Conservation (phyloP, 2,888 invertebrate genomes). For the Drosophila anceps region DNA sequence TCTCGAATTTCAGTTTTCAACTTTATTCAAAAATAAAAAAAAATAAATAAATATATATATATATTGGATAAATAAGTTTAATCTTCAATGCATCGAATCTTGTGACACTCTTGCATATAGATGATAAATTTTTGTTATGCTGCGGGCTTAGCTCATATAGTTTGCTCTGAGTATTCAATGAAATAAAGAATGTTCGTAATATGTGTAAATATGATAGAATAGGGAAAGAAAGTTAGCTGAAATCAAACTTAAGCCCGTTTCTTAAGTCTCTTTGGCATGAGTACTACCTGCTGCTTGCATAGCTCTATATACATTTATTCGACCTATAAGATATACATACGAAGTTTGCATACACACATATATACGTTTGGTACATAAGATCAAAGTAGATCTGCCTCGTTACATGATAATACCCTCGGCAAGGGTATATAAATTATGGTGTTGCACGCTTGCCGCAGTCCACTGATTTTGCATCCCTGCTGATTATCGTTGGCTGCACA, state of each 20-base stretch:
- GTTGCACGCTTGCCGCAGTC: not conserved
- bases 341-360: not conserved
- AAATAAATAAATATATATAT: not conserved
- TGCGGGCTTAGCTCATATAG: no score
- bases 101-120: not conserved
- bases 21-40: not conserved
- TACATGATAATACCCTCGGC: not conserved
- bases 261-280: no score
- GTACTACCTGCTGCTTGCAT: not conserved
- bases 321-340: not conserved
- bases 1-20: slow-evolving; percentile 14
- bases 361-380: not conserved
- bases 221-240: no score
- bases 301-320: not conserved
- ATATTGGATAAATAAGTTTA: not conserved
- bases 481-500: slow-evolving; percentile 41
- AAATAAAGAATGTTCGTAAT: no score
- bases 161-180: no score
- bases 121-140: no score
- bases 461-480: slow-evolving; percentile 24
- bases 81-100: not conserved
- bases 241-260: no score
- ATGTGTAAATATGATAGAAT: no score
- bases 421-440: not conserved
- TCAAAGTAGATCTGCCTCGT: not conserved